Conservation (phyloP, 2,113 vertebrate genomes). For the Cottus gobio region DNA sequence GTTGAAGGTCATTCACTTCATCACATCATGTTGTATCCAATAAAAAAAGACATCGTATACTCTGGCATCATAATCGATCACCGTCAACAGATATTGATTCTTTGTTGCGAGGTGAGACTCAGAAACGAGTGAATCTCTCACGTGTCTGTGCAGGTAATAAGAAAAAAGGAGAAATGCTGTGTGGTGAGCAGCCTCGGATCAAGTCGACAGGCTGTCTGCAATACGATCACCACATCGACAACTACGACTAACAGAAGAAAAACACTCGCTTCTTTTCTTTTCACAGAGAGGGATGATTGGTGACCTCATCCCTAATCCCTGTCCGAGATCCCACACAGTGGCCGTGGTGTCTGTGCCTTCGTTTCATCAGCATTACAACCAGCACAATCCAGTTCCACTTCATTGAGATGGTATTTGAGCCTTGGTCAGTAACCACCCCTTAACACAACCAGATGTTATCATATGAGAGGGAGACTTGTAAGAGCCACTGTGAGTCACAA, state of each 20-base stretch:
- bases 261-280: conserved; percentile 3
- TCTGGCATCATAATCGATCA: not conserved
- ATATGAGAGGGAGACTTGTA: not conserved
- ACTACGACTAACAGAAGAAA: conserved; percentile 31
- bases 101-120: conserved; percentile 4
- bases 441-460: conserved; percentile 23
- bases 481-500: not conserved
- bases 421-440: conserved; percentile 17
- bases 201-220: not conserved
- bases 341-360: conserved; percentile 29
- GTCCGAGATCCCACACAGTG: conserved; percentile 17
- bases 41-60: conserved; percentile 21
- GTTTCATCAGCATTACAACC: conserved; percentile 16
- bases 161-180: conserved; percentile 2
- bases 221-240: not conserved
- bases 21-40: conserved; percentile 14
- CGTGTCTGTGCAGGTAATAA: conserved; percentile 14
- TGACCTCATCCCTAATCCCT: conserved; percentile 46
- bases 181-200: not conserved
- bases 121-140: conserved; percentile 13
- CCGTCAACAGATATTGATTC: conserved; percentile 37
- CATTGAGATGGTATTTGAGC: conserved; percentile 11
- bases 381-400: not conserved
- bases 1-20: conserved; percentile 39
- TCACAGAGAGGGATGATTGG: conserved; percentile 17